Percentiles rank a stretch among this genome's conserved stretches.
Evolutionary conservation across 2,797 vertebrate genomes (phyloP).

Genomic region (Perodicticus potto): DNA sequence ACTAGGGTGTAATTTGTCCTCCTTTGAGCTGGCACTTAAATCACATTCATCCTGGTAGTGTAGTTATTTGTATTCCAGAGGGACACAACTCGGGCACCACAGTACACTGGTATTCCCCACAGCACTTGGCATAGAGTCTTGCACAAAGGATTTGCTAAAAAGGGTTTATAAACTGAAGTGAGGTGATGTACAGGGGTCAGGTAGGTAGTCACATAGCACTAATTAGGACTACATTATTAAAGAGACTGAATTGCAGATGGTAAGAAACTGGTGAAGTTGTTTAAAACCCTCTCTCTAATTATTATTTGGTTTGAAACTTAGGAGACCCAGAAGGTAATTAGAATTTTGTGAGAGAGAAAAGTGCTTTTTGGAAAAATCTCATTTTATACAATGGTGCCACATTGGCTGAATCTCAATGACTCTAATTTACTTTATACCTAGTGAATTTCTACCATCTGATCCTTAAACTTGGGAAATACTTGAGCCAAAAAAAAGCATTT

Average conservation of each 20-base stretch:
- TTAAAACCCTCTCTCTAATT: slow-evolving; percentile 28
- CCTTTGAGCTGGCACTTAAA: background rate
- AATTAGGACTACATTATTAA: background rate
- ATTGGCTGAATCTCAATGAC: background rate
- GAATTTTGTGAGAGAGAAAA: slow-evolving; percentile 43
- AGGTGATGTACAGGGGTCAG: background rate
- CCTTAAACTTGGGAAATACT: slow-evolving; percentile 49
- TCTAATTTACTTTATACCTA: slow-evolving; percentile 23
- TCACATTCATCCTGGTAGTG: background rate
- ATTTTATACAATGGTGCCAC: background rate
- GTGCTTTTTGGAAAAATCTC: slow-evolving; percentile 4
- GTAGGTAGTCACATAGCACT: background rate
- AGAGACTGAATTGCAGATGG: background rate
- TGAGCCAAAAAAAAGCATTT: slow-evolving; percentile 54
- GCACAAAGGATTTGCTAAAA: background rate
- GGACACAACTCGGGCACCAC: background rate
- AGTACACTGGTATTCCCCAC: too few relatives aligned
- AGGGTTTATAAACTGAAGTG: background rate
- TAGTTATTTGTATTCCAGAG: background rate
- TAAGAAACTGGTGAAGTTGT: background rate
- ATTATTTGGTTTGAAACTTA: slow-evolving; percentile 21
- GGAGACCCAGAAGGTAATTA: background rate
- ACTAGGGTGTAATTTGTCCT: background rate
- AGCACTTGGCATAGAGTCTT: background rate
- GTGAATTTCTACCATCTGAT: slow-evolving; percentile 39